phyloP scores from a whole-genome alignment of 2,797 vertebrate species.

The Euphonia xanthogaster region DNA sequence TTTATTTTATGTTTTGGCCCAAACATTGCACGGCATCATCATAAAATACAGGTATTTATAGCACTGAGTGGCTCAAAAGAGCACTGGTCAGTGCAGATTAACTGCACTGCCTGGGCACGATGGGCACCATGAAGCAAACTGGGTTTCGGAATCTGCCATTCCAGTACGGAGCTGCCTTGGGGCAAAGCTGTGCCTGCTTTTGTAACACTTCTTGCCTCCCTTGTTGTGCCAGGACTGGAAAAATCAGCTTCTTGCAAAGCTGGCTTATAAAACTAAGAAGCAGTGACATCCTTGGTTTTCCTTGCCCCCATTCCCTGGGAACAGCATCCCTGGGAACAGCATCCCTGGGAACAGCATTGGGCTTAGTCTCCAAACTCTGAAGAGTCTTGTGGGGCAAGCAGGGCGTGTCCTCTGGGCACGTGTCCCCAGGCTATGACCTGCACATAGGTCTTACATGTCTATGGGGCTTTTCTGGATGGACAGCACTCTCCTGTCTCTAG shows the following conservation, averaged over 20 bases:
- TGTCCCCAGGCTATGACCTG: neutral
- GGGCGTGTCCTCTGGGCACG: neutral
- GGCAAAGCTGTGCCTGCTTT: neutral
- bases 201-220: neutral
- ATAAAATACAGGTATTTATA: slow-evolving; percentile 1
- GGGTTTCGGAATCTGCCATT: neutral
- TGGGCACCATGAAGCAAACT: neutral
- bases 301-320: rapidly evolving
- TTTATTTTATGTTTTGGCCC: neutral
- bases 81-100: neutral
- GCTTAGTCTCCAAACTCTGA: neutral
- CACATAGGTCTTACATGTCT: neutral
- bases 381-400: neutral
- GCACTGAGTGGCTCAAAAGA: neutral
- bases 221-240: neutral
- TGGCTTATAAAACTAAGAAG: neutral
- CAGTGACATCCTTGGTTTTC: neutral
- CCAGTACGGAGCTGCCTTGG: neutral
- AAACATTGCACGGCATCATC: slow-evolving; percentile 11
- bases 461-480: neutral
- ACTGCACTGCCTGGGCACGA: neutral
- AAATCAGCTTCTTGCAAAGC: neutral
- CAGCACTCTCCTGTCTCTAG: neutral
- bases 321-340: neutral
- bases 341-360: neutral